These are phyloP conservation scores for Diplolepis rosae DNA, from an alignment of 2,888 invertebrate species.

Conservation along the genomic window DNA sequence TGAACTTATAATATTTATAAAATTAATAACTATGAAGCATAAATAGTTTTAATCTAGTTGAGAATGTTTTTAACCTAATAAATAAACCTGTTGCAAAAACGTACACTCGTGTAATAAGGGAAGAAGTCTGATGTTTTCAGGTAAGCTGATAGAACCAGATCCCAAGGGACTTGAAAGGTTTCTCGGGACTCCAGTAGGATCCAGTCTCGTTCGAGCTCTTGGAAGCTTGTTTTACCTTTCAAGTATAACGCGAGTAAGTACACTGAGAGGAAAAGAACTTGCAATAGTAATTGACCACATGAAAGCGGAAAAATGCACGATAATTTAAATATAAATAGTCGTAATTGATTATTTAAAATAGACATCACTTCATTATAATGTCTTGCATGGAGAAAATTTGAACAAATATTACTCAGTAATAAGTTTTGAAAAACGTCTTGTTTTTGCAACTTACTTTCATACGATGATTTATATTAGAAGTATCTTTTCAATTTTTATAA, in stretches of 20 bases:
- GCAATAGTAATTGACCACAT: slow-evolving; percentile 29
- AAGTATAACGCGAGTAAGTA: slow-evolving; percentile 28
- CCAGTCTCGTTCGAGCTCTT: slow-evolving; percentile 57
- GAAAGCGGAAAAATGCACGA: slow-evolving; percentile 11
- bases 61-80: not conserved
- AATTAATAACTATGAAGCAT: too few relatives aligned
- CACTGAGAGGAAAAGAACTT: not conserved
- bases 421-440: too few relatives aligned
- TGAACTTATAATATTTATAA: too few relatives aligned
- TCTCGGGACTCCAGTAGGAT: slow-evolving; percentile 55
- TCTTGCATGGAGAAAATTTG: too few relatives aligned
- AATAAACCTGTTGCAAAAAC: not conserved
- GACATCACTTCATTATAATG: too few relatives aligned
- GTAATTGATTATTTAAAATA: too few relatives aligned
- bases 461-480: too few relatives aligned
- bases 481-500: too few relatives aligned
- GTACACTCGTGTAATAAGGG: slow-evolving; percentile 34
- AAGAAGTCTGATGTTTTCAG: slow-evolving; percentile 54
- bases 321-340: too few relatives aligned
- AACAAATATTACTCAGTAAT: too few relatives aligned
- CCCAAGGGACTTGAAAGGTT: slow-evolving; percentile 42
- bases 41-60: not conserved
- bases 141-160: slow-evolving; percentile 50
- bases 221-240: slow-evolving; percentile 19
- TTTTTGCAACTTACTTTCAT: too few relatives aligned